Base-by-base conservation (phyloP, 1,140 invertebrate species). In the Papilio glaucus region DNA sequence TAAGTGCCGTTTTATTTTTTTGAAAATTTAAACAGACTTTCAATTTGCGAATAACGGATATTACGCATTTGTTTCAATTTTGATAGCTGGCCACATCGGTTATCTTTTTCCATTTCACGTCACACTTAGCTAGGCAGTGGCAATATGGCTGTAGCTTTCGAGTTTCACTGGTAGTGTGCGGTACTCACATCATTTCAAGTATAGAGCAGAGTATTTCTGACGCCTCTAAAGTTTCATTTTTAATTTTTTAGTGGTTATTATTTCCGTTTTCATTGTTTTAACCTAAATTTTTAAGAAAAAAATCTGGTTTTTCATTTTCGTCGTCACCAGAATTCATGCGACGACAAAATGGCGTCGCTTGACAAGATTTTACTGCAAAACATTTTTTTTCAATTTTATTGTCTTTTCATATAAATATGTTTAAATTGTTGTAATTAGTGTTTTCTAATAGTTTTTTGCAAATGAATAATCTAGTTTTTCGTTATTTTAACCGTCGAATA, bases 301-400 rank as follows among this genome's bases (percentile, higher is more conserved):
- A 85, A 88, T 82, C 72, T 83, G 78, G 77, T 87, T 85, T 90
- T 90, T 90, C 79, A 82, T 85, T 87, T 90, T 84, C 86, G 84
- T 93, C 91, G 92, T 93, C 92, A 93, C 86, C 91, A 93, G 88
- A 88, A 92, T 89, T 93, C 88, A 87, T 79, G 87, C 90, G 89
- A 90, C 88, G 87, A 93, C 92, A 93, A 93, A 93, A 93, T 93
- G 92, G 92, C 92, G 92, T 93, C 92, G 86, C 90, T 91, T 90
- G 85, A 90, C 92, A 89, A 90, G 87, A 88, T 92, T 91, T 91
- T 91, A 84, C 84, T 86, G 85, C 89, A 90, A 91, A 89, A 83
- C 87, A 86, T 85, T 90, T 89, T 91, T n/a, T 90, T 90, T 80
- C 76, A 77, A 84, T 86, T 93, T 88, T 85, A 78, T 84, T 72